Evolutionary conservation across 2,113 vertebrate species (phyloP), one percentile per base, ranked within the genome.

Genomic region (Bagarius yarrelli): DNA sequence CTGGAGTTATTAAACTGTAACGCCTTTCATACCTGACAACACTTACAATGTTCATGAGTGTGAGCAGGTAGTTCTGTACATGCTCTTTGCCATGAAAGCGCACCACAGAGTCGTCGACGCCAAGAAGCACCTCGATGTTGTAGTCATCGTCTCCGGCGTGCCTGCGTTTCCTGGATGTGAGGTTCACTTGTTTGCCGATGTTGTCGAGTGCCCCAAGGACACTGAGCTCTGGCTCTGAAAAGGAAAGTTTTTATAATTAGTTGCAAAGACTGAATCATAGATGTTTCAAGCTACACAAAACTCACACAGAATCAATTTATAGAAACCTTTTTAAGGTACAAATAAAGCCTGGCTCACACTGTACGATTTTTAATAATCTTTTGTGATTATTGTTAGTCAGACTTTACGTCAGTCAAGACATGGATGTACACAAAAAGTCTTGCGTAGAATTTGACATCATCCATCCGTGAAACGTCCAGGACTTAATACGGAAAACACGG

Each of bases 41-140:
- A 94, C 98, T 97, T 88, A 99, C 98, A 1, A 99, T 99, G 87
- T 99, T 99, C 98, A 99, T 99, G 73, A 99, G 94, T 21, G 98
- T 99, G 56, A 99, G 95, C 52, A 99, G 95, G 91, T 99, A 99
- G 90, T 99, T 99, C 78, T 99, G 97, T n/a, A 99, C 98, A 0
- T 99, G 97, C 83, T 99, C 97, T 84, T 98, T 98, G 84, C 97
- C 97, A 0, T 99, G 98, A 87, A 99, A 99, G 0, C 98, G 94
- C 70, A 99, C 97, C 0, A 99, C 98, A 0, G 97, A 98, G 91
- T 99, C 97, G 0, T 99, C 98, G 27, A 99, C 98, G 0, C 96
- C 97, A 73, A 99, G 93, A 40, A 99, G 95, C 85, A 99, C 94
- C 86, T 99, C 98, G 0, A 99, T 98, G 91, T 97, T 99, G 93